Evolutionary conservation across 2,797 vertebrate species (phyloP).

Genomic region (Eulemur coronatus): DNA sequence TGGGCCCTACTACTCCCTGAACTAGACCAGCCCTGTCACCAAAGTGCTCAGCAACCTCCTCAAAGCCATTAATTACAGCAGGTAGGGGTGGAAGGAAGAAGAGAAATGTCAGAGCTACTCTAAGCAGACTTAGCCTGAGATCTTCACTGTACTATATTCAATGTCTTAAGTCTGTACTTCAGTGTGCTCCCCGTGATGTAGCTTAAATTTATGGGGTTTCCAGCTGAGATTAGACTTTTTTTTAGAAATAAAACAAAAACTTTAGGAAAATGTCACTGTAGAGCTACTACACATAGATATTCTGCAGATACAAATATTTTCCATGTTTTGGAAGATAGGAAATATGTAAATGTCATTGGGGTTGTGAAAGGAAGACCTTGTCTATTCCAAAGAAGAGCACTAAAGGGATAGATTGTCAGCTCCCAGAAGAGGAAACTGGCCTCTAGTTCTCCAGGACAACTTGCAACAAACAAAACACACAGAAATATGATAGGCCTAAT

Average conservation of each 20-base stretch:
- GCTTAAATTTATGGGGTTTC: neutral
- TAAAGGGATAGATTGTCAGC: neutral
- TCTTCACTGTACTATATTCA: neutral
- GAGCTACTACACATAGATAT: neutral
- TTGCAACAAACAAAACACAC: neutral
- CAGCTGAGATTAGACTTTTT: conserved; percentile 21
- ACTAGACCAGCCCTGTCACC: neutral
- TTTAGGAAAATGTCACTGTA: neutral
- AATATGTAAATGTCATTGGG: neutral
- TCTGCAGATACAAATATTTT: neutral
- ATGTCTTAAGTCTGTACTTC: neutral
- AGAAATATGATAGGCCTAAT: neutral
- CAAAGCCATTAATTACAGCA: neutral
- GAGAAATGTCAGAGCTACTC: neutral
- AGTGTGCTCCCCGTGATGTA: neutral
- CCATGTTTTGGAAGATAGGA: neutral
- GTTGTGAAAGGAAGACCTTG: neutral
- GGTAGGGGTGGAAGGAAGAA: neutral
- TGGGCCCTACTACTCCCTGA: neutral
- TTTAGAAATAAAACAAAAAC: conserved; percentile 48
- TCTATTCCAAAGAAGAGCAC: neutral
- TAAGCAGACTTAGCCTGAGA: neutral
- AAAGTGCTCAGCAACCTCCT: neutral
- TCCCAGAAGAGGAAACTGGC: neutral
- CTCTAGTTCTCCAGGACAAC: neutral